These are phyloP conservation scores for Rhyacichthys aspro DNA, from an alignment of 2,797 vertebrate genomes.

Conservation along the genomic window DNA sequence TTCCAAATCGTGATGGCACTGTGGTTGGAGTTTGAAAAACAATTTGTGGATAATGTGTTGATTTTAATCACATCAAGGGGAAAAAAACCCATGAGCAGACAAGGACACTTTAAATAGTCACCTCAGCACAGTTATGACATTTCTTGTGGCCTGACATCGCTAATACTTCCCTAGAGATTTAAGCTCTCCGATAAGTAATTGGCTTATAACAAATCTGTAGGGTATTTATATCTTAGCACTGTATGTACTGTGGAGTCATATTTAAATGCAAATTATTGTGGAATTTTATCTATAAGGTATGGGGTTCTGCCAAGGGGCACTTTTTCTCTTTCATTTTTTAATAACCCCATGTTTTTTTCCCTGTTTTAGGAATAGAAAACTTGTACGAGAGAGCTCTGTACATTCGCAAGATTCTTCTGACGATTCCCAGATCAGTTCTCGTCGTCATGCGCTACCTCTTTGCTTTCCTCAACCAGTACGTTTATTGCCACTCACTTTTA, in stretches of 20 bases:
- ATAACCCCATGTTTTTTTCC: not conserved
- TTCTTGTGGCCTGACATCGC: slow-evolving; percentile 12
- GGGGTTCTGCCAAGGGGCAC: slow-evolving; percentile 10
- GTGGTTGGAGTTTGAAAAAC: not conserved
- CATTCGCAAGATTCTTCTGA: slow-evolving; percentile 94
- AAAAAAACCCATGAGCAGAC: not conserved
- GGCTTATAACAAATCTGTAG: not conserved
- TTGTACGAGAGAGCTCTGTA: slow-evolving; percentile 96
- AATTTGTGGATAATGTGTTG: not conserved
- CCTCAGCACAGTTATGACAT: slow-evolving; percentile 6
- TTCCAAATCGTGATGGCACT: not conserved
- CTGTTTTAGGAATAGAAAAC: slow-evolving; percentile 90
- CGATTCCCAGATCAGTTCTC: slow-evolving; percentile 92
- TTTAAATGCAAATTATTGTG: slow-evolving; percentile 45
- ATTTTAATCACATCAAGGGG: not conserved
- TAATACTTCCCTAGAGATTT: not conserved
- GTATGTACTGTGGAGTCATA: slow-evolving; percentile 18
- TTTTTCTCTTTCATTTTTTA: slow-evolving; percentile 14
- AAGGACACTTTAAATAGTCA: slow-evolving; percentile 20
- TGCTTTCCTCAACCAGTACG: slow-evolving; percentile 98
- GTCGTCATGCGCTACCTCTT: slow-evolving; percentile 98
- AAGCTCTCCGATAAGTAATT: slow-evolving; percentile 15
- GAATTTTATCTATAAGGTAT: slow-evolving; percentile 50
- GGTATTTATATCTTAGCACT: slow-evolving; percentile 13
- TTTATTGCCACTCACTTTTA: slow-evolving; percentile 36